Percentiles rank a stretch among this genome's conserved stretches.
Conservation (phyloP, 1,140 invertebrate species). For the Glossosoma conforme region DNA sequence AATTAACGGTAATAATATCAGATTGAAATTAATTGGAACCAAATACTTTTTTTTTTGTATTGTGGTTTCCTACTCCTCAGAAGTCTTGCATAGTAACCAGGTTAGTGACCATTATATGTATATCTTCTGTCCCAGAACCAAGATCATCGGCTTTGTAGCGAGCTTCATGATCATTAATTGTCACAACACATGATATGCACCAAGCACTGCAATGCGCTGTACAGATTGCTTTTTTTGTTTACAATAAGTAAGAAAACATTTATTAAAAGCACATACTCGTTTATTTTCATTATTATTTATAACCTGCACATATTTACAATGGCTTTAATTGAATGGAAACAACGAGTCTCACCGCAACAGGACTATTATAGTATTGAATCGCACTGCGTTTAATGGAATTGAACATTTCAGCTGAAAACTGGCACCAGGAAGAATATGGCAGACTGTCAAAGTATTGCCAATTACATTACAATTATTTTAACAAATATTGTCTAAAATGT, state of each 20-base stretch:
- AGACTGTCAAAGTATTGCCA: not conserved
- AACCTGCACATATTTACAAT: slow-evolving; percentile 8
- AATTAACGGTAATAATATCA: too few relatives aligned
- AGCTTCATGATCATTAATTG: too few relatives aligned
- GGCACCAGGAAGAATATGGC: not conserved
- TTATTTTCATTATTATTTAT: not conserved
- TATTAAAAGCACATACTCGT: slow-evolving; percentile 19
- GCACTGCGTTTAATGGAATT: slow-evolving; percentile 19
- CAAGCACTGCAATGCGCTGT: slow-evolving; percentile 22
- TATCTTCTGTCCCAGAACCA: too few relatives aligned
- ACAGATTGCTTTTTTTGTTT: slow-evolving; percentile 20
- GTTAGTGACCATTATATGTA: too few relatives aligned
- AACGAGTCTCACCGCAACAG: not conserved
- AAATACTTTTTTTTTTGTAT: too few relatives aligned
- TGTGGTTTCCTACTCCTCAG: too few relatives aligned
- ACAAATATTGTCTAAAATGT: too few relatives aligned
- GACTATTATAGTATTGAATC: slow-evolving; percentile 8
- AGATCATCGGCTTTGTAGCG: too few relatives aligned
- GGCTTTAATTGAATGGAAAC: slow-evolving; percentile 6
- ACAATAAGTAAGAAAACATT: slow-evolving; percentile 14
- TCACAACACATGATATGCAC: slow-evolving; percentile 31
- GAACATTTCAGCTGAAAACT: slow-evolving; percentile 20
- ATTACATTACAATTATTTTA: too few relatives aligned
- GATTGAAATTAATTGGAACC: too few relatives aligned
- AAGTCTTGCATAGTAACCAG: too few relatives aligned